These are phyloP conservation scores for Polyploca ridens DNA, from an alignment of 2,888 invertebrate genomes.

Conservation along the genomic window DNA sequence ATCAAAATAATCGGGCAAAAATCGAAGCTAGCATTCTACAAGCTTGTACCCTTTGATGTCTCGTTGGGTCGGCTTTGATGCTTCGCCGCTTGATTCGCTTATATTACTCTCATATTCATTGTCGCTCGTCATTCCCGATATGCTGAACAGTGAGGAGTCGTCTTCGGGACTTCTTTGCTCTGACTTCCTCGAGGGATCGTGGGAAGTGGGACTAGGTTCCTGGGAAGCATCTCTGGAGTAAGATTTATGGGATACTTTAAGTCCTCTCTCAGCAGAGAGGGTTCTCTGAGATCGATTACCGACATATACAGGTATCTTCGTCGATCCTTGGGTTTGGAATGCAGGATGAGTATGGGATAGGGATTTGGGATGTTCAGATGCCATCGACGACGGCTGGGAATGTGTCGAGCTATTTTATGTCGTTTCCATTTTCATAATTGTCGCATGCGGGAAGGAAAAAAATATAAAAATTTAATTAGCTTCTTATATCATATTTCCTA, in stretches of 20 bases:
- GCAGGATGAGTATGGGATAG: slow-evolving; percentile 81
- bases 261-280: slow-evolving; percentile 73
- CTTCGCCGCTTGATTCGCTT: slow-evolving; percentile 81
- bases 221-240: slow-evolving; percentile 73
- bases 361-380: slow-evolving; percentile 78
- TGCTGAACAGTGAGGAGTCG: slow-evolving; percentile 83
- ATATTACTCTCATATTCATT: slow-evolving; percentile 83
- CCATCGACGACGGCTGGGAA: slow-evolving; percentile 83
- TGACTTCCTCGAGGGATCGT: slow-evolving; percentile 75
- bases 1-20: slow-evolving; percentile 70
- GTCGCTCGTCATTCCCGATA: slow-evolving; percentile 84
- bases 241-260: slow-evolving; percentile 62
- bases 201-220: slow-evolving; percentile 79
- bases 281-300: slow-evolving; percentile 85
- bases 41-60: slow-evolving; percentile 80
- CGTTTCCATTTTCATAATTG: slow-evolving; percentile 68
- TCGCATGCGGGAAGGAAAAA: slow-evolving; percentile 78
- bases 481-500: slow-evolving; percentile 19
- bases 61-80: slow-evolving; percentile 77
- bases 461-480: slow-evolving; percentile 38
- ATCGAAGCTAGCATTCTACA: slow-evolving; percentile 72
- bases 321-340: slow-evolving; percentile 86
- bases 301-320: slow-evolving; percentile 90
- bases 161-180: slow-evolving; percentile 83
- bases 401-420: slow-evolving; percentile 77